phyloP scores from a whole-genome alignment of 2,888 invertebrate genomes.

The Aplocera efformata region DNA sequence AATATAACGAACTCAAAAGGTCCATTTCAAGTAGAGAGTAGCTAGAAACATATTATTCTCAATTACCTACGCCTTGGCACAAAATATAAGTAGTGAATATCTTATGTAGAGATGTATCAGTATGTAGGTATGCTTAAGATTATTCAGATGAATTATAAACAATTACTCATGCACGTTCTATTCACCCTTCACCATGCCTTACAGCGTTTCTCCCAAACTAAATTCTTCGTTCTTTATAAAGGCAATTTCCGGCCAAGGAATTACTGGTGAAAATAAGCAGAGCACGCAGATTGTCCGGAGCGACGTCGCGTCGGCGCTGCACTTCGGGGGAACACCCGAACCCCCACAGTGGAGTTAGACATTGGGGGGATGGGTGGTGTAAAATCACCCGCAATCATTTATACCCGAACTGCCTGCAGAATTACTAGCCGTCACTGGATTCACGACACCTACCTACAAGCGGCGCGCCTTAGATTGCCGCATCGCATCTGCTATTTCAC shows the following conservation, averaged over 20 bases:
- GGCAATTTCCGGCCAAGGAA: conserved; percentile 79
- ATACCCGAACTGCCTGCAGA: conserved; percentile 78
- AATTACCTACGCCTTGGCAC: no score
- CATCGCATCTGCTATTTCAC: conserved; percentile 8
- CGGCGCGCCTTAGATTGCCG: conserved; percentile 36
- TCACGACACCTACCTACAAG: conserved; percentile 46
- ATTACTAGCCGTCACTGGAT: conserved; percentile 75
- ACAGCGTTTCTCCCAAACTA: conserved; percentile 53
- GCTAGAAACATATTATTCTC: no score
- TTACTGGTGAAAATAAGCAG: conserved; percentile 79
- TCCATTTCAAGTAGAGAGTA: neutral
- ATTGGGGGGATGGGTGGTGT: conserved; percentile 63
- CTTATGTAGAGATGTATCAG: no score
- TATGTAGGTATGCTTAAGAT: no score
- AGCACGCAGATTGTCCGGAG: conserved; percentile 79
- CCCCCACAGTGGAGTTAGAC: conserved; percentile 49
- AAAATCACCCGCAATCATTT: conserved; percentile 81
- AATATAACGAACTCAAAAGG: neutral
- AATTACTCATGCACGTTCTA: conserved; percentile 31
- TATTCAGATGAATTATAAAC: no score
- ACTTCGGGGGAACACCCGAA: conserved; percentile 52
- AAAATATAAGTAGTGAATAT: no score
- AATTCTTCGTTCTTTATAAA: conserved; percentile 72
- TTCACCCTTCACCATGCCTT: conserved; percentile 44
- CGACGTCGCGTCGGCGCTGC: conserved; percentile 75